Base-by-base conservation (phyloP, 2,797 vertebrate genomes). In the Malurus leucopterus region DNA sequence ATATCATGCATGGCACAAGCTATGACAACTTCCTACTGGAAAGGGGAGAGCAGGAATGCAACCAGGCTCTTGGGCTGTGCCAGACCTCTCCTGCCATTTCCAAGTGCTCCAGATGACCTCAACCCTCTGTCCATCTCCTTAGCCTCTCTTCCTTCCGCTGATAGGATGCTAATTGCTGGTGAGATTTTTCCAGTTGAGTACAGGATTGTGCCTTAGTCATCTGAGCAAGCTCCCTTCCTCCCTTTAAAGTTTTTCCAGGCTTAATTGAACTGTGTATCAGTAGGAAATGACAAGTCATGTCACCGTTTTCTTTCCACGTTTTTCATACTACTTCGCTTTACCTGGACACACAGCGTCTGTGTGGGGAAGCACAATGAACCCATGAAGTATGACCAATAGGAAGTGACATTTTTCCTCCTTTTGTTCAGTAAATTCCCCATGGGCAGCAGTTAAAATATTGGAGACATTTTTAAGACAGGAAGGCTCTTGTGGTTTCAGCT, bases 391-490 rank as follows among this genome's bases (percentile, higher is more conserved):
- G 92, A 88, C 81, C 61, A 79, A 43, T 90, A 97, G 98, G 98
- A 98, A 98, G 98, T 97, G 95, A 97, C 98, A 97, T 97, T 97
- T 98, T 99, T 99, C 99, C 98, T 98, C 93, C 97, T 97, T 99
- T 99, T 99, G 99, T 99, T 97, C 83, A 36, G 44, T 43, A 5
- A 47, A 29, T 83, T 84, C 94, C 94, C 87, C 49, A 32, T 59
- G 82, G 88, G 47, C 95, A 94, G 83, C 90, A 89, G 70, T 79
- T 92, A 82, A 79, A 89, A 77, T 87, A 82, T 78, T 73, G 74
- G 54, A 91, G 93, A 79, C 77, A 15, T 81, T 92, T 95, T 87
- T 79, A 81, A 94, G 84, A 94, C 97, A 98, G 98, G 98, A 98
- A 97, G 41, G 12, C 55, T 22, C 78, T 54, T 68, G 73, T 38